phyloP scores from a whole-genome alignment of 2,797 vertebrate species.

The Poecilia gillii region DNA sequence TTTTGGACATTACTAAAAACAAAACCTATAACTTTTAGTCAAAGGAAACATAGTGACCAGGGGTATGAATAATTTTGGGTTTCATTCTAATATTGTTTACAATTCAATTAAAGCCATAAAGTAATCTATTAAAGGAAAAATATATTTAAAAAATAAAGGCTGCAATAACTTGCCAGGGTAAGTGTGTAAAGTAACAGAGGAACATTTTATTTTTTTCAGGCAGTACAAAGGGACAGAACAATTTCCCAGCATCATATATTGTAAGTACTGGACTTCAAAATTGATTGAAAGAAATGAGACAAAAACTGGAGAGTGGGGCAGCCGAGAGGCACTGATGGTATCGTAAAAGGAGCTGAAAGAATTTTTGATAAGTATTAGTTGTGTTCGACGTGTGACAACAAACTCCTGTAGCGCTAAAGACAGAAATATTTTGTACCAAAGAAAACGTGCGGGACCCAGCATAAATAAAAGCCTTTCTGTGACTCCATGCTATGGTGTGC shows the following conservation, averaged over 20 bases:
- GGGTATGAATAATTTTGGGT: not conserved
- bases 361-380: not conserved
- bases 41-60: not conserved
- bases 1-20: not conserved
- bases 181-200: not conserved
- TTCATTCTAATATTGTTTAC: not conserved
- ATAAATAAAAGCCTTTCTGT: not conserved
- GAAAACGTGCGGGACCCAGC: not conserved
- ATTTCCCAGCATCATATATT: not conserved
- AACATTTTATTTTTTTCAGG: not conserved
- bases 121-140: not conserved
- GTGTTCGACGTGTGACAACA: not conserved
- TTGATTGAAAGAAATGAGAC: not conserved
- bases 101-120: not conserved
- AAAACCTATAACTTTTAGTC: not conserved
- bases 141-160: too few species aligned
- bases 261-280: not conserved
- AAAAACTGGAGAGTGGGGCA: not conserved
- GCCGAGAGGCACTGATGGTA: not conserved
- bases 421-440: not conserved
- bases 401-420: not conserved
- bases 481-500: not conserved
- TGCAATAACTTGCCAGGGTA: not conserved
- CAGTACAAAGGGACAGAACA: not conserved
- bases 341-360: not conserved